These are phyloP conservation scores for Entomyzon cyanotis DNA, from an alignment of 2,113 vertebrate genomes.

Conservation along the genomic window DNA sequence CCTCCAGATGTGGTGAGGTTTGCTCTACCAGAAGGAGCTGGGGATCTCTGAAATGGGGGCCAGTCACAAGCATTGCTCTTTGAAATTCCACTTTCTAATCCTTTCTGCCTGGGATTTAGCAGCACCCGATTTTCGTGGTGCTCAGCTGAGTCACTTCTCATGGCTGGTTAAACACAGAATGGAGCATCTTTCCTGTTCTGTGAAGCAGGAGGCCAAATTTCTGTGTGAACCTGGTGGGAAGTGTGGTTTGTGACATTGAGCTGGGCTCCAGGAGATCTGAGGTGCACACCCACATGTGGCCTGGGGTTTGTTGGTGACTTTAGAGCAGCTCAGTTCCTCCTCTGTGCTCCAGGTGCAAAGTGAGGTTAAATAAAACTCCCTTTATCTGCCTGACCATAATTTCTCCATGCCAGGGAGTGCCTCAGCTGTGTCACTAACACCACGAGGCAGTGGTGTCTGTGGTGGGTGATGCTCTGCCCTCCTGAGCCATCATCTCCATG, in stretches of 20 bases:
- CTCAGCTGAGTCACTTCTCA: background rate
- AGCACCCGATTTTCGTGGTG: background rate
- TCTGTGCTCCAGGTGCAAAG: background rate
- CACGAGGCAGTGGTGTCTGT: rapidly evolving
- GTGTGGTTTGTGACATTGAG: background rate
- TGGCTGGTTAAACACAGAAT: background rate
- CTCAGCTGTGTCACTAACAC: rapidly evolving
- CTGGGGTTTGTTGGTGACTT: background rate
- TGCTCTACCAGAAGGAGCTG: background rate
- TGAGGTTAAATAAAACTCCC: background rate
- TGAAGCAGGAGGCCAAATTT: background rate
- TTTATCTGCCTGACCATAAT: background rate
- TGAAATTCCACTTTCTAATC: background rate
- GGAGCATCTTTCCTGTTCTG: background rate
- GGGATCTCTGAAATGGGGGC: background rate
- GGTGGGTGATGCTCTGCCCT: background rate
- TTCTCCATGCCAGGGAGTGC: background rate
- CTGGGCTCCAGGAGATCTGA: background rate
- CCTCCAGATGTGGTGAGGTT: background rate
- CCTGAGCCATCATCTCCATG: rapidly evolving
- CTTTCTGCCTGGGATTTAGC: background rate
- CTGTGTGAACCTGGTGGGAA: background rate
- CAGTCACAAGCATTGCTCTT: rapidly evolving
- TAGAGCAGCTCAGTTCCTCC: background rate
- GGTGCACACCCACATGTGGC: background rate